phyloP scores from a whole-genome alignment of 1,140 invertebrate genomes.

The Heliconius himera region DNA sequence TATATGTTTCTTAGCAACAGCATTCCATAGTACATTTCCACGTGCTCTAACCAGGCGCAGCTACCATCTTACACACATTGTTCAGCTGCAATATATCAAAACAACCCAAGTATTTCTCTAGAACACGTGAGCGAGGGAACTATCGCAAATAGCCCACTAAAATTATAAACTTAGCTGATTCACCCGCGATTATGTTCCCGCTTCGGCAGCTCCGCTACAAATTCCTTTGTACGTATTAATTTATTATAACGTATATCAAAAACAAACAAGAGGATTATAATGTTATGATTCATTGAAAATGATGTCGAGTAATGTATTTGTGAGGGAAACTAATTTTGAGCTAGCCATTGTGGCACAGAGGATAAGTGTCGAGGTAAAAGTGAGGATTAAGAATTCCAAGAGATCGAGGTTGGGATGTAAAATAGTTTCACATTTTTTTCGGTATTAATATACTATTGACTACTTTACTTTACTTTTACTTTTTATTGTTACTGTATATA shows the following conservation, averaged over 20 bases:
- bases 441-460: no score
- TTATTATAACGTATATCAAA: slow-evolving; percentile 5
- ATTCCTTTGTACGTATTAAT: not conserved
- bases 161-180: slow-evolving; percentile 9
- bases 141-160: not conserved
- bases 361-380: no score
- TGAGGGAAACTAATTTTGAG: no score
- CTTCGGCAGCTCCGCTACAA: not conserved
- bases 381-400: no score
- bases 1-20: not conserved
- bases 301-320: no score
- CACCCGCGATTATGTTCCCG: not conserved
- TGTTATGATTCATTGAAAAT: no score
- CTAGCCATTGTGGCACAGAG: no score
- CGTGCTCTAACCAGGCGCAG: not conserved
- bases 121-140: not conserved
- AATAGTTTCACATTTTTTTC: no score
- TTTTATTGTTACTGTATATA: no score
- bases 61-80: not conserved
- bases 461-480: no score
- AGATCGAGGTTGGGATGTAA: no score
- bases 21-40: not conserved
- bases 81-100: not conserved
- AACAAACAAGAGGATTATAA: not conserved
- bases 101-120: not conserved